These are phyloP conservation scores for Anabacerthia variegaticeps DNA, from an alignment of 2,797 vertebrate genomes.

Conservation along the genomic window DNA sequence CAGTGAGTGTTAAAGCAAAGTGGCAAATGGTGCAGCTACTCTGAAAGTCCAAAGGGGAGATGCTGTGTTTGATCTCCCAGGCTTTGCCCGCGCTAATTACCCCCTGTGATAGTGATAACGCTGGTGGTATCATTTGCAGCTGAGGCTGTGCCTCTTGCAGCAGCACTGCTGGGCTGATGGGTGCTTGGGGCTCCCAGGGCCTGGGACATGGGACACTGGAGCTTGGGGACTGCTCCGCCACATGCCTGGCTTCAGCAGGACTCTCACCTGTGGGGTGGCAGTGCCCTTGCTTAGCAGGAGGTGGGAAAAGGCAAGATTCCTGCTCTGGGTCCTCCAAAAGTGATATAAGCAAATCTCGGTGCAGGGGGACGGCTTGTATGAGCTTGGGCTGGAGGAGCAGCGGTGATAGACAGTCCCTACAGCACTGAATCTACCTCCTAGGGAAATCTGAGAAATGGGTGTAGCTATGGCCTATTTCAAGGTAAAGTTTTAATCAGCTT, in stretches of 20 bases:
- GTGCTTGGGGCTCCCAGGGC: neutral
- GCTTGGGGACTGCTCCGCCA: neutral
- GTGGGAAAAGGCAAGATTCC: neutral
- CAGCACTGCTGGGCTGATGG: neutral
- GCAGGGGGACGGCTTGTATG: neutral
- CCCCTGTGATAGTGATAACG: neutral
- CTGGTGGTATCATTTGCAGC: neutral
- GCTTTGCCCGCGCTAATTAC: neutral
- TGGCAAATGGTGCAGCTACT: neutral
- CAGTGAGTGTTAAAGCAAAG: slow-evolving; percentile 23
- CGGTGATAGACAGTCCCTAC: slow-evolving; percentile 22
- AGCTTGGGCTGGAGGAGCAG: neutral
- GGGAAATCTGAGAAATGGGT: slow-evolving; percentile 61
- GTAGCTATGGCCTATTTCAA: slow-evolving; percentile 57
- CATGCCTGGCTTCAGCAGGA: neutral
- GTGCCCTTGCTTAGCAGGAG: neutral
- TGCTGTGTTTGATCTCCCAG: neutral
- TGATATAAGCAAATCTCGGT: neutral
- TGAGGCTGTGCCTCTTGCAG: neutral
- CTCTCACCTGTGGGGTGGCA: neutral
- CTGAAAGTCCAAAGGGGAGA: neutral
- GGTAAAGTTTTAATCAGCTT: slow-evolving; percentile 61
- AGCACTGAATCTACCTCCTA: slow-evolving; percentile 69
- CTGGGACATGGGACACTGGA: neutral
- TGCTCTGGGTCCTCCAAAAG: neutral